phyloP scores from a whole-genome alignment of 2,113 vertebrate genomes.

The Tragelaphus scriptus region DNA sequence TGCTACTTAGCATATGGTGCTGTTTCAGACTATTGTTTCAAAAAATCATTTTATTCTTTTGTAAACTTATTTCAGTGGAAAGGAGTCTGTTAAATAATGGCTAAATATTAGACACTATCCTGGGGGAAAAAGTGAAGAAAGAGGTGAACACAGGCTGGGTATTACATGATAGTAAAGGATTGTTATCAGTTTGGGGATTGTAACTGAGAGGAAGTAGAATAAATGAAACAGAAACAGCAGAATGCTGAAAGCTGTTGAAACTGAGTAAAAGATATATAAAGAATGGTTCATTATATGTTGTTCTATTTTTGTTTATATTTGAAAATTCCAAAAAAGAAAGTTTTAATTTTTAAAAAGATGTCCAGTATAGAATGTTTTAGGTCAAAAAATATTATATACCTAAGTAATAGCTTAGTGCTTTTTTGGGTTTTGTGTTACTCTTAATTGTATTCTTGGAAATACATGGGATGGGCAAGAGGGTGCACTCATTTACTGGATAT shows the following conservation, averaged over 20 bases:
- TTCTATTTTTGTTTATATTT: background rate
- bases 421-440: background rate
- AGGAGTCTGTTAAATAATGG: background rate
- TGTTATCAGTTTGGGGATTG: background rate
- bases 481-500: background rate
- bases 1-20: background rate
- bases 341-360: background rate
- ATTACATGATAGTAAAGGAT: background rate
- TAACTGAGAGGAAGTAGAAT: constrained; percentile 8
- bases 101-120: background rate
- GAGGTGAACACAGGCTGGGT: background rate
- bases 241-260: background rate
- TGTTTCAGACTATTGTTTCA: background rate
- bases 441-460: background rate
- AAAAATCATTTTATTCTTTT: background rate
- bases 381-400: background rate
- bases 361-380: background rate
- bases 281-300: background rate
- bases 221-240: background rate
- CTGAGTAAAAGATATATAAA: background rate
- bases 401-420: background rate
- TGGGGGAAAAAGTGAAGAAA: background rate
- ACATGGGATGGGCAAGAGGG: background rate
- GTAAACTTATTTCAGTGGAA: background rate
- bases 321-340: background rate